Percentiles rank a stretch among this genome's conserved stretches.
Evolutionary conservation across 1,140 invertebrate species (phyloP).

Genomic region (Brachionus plicatilis): DNA sequence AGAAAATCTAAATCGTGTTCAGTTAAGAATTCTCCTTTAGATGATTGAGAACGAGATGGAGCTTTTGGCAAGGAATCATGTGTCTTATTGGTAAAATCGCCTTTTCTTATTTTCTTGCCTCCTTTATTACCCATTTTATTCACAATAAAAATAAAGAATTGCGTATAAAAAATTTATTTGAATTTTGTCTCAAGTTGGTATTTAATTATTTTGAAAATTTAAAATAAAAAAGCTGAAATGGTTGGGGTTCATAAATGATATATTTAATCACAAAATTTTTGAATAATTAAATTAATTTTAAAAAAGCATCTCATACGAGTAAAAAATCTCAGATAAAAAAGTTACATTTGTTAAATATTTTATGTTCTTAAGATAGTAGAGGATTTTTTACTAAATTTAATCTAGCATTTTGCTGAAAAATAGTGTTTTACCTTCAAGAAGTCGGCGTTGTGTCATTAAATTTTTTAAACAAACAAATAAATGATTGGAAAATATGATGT

Average conservation of each 20-base stretch:
- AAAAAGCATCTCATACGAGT: no score
- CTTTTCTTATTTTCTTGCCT: neutral
- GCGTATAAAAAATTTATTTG: neutral
- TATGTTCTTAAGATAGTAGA: no score
- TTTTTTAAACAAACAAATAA: no score
- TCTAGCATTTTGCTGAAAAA: no score
- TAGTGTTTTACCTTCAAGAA: no score
- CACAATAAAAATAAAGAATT: neutral
- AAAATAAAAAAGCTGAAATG: neutral
- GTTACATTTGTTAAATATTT: no score
- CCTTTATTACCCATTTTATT: constrained; percentile 10
- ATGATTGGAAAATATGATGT: no score
- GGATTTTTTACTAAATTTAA: no score
- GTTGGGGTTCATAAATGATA: neutral
- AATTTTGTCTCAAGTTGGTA: neutral
- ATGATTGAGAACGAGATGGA: neutral
- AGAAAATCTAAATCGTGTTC: neutral
- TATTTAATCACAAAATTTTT: neutral
- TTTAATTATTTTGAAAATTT: neutral
- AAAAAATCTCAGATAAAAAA: no score
- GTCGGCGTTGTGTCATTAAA: no score
- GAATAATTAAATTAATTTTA: neutral
- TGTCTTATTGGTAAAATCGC: neutral
- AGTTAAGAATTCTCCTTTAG: neutral
- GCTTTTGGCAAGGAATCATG: neutral